Conservation (phyloP, 1,140 invertebrate genomes). For the Megalopta genalis region DNA sequence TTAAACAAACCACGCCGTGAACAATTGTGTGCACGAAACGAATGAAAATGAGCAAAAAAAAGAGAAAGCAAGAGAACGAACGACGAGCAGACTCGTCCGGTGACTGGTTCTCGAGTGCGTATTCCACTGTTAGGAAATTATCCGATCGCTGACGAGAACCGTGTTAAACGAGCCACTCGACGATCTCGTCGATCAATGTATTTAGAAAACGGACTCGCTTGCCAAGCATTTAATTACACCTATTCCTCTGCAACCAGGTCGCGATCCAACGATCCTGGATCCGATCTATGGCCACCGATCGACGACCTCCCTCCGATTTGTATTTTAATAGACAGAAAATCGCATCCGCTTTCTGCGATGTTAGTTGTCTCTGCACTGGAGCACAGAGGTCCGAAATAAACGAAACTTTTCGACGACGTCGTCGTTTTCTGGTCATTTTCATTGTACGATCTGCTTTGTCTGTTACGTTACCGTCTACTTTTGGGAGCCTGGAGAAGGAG, state of each 20-base stretch:
- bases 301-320: neutral
- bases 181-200: constrained; percentile 28
- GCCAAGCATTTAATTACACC: constrained; percentile 42
- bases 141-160: neutral
- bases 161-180: neutral
- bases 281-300: neutral
- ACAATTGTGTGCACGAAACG: neutral
- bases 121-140: constrained; percentile 15
- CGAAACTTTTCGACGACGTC: constrained; percentile 53
- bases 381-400: constrained; percentile 56
- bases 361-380: constrained; percentile 32
- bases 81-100: neutral
- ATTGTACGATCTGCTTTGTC: neutral
- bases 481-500: too few species aligned
- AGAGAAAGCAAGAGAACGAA: neutral
- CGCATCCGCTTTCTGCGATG: constrained; percentile 18
- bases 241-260: constrained; percentile 16
- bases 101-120: neutral
- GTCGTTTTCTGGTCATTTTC: constrained; percentile 4
- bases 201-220: constrained; percentile 53
- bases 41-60: neutral
- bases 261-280: neutral
- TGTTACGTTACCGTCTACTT: too few species aligned
- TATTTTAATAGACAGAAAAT: neutral
- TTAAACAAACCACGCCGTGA: neutral